Percentiles rank a stretch among this genome's conserved stretches.
These are phyloP conservation scores for Porites lutea DNA, from an alignment of 64 coral and sea anemone species.

Conservation along the genomic window DNA sequence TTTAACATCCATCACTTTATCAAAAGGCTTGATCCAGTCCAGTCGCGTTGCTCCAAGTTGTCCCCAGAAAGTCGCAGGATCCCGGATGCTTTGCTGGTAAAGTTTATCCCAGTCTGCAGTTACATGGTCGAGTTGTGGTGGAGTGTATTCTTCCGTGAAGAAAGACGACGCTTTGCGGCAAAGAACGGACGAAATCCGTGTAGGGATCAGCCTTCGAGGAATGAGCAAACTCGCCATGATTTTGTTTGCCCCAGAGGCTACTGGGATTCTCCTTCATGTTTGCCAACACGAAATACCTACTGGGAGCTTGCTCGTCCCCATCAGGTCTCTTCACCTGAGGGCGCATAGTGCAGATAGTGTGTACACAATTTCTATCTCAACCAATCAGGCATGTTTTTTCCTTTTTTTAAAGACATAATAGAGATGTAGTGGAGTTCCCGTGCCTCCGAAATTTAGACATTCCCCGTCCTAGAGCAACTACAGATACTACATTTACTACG, in stretches of 20 bases:
- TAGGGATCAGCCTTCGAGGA: conserved; percentile 13
- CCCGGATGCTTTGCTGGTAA: conserved; percentile 75
- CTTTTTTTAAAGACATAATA: too few relatives aligned
- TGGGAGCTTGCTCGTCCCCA: too few relatives aligned
- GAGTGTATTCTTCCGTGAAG: conserved; percentile 77
- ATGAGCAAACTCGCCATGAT: conserved; percentile 68
- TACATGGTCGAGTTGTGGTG: conserved; percentile 80
- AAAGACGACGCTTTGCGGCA: conserved; percentile 77
- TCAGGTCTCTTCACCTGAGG: too few relatives aligned
- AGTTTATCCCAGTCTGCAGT: conserved; percentile 75
- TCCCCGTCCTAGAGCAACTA: too few relatives aligned
- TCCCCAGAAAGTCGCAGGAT: conserved; percentile 93
- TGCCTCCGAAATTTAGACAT: too few relatives aligned
- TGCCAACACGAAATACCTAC: too few relatives aligned
- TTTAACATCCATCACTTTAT: conserved; percentile 91
- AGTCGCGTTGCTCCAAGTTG: conserved; percentile 74
- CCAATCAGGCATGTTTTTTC: too few relatives aligned
- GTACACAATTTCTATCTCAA: too few relatives aligned
- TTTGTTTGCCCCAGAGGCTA: background rate
- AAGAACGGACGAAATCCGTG: conserved; percentile 9
- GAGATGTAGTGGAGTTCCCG: too few relatives aligned
- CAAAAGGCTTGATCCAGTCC: conserved; percentile 89
- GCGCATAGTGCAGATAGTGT: too few relatives aligned
- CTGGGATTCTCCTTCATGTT: background rate
- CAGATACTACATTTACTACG: too few relatives aligned